These are phyloP conservation scores for Drosophila setosimentum DNA, from an alignment of 2,888 invertebrate species.

Conservation along the genomic window DNA sequence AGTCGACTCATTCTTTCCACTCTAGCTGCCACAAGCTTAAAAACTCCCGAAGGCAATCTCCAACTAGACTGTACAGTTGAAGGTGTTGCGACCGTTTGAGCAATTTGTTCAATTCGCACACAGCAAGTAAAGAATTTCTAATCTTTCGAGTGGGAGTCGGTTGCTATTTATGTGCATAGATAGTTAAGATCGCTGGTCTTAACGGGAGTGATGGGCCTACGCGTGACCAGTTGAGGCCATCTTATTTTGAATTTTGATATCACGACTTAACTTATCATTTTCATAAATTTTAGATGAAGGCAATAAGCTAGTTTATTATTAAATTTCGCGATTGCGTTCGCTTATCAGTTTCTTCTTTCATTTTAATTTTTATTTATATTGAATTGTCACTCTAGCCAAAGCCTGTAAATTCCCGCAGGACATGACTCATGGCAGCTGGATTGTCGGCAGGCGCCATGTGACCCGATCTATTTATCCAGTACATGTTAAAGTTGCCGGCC, in stretches of 20 bases:
- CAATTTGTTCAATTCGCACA: slow-evolving; percentile 7
- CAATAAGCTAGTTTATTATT: slow-evolving; percentile 30
- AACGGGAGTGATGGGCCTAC: slow-evolving; percentile 29
- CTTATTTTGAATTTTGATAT: slow-evolving; percentile 29
- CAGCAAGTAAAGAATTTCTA: slow-evolving; percentile 59
- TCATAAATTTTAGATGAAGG: slow-evolving; percentile 40
- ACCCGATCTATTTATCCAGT: slow-evolving; percentile 84
- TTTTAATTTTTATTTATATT: slow-evolving; percentile 11
- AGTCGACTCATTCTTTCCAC: slow-evolving; percentile 59
- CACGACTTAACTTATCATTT: slow-evolving; percentile 34
- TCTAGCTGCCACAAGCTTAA: slow-evolving; percentile 10
- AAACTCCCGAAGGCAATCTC: slow-evolving; percentile 5
- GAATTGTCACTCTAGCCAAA: slow-evolving; percentile 54
- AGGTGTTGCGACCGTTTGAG: slow-evolving; percentile 59
- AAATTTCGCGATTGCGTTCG: slow-evolving; percentile 20
- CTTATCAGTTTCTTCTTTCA: slow-evolving; percentile 21
- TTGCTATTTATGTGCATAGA: slow-evolving; percentile 3
- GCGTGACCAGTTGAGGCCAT: slow-evolving; percentile 24
- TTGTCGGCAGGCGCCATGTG: slow-evolving; percentile 89
- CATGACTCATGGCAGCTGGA: slow-evolving; percentile 88
- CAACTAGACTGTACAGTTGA: slow-evolving; percentile 46
- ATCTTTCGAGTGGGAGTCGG: slow-evolving; percentile 40
- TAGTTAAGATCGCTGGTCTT: slow-evolving; percentile 37
- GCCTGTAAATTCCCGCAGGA: slow-evolving; percentile 86
- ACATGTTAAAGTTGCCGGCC: slow-evolving; percentile 85